These are phyloP conservation scores for Erpornis zantholeuca DNA, from an alignment of 2,113 vertebrate species.

Conservation along the genomic window DNA sequence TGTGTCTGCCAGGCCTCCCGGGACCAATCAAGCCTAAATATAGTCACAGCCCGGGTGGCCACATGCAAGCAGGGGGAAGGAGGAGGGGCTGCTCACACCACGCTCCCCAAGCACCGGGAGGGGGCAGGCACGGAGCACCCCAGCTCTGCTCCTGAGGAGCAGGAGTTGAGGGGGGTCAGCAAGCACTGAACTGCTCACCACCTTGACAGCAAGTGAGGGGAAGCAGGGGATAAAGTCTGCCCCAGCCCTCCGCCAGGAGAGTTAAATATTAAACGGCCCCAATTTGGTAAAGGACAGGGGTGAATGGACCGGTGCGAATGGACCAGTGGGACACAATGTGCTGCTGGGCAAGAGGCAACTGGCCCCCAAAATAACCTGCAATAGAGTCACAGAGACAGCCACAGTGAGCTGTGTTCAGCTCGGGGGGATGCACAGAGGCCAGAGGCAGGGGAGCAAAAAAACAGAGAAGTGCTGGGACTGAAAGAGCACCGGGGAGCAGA, in stretches of 20 bases:
- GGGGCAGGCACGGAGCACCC: not conserved
- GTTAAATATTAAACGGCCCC: slow-evolving; percentile 58
- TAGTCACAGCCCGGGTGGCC: slow-evolving; percentile 75
- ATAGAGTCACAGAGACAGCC: not conserved
- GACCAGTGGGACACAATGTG: not conserved
- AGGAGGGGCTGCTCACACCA: slow-evolving; percentile 22
- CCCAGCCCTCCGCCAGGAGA: not conserved
- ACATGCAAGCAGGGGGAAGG: not conserved
- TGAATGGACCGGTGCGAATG: not conserved
- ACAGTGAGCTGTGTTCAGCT: not conserved
- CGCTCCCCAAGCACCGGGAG: not conserved
- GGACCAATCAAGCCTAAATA: slow-evolving; percentile 83
- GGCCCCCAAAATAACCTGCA: not conserved
- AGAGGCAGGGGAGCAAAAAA: not conserved
- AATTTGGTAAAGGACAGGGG: not conserved
- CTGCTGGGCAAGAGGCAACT: not conserved
- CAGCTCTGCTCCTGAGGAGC: not conserved
- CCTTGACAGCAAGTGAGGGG: not conserved
- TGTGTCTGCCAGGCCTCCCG: slow-evolving; percentile 62
- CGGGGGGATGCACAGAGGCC: fast-evolving
- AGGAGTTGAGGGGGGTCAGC: not conserved
- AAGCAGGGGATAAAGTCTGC: slow-evolving; percentile 57
- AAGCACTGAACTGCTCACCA: not conserved
- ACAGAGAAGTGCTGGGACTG: fast-evolving
- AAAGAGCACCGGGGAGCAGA: not conserved